Evolutionary conservation across 1,140 invertebrate species (phyloP).

Genomic region (Ptiloglossa arizonensis): DNA sequence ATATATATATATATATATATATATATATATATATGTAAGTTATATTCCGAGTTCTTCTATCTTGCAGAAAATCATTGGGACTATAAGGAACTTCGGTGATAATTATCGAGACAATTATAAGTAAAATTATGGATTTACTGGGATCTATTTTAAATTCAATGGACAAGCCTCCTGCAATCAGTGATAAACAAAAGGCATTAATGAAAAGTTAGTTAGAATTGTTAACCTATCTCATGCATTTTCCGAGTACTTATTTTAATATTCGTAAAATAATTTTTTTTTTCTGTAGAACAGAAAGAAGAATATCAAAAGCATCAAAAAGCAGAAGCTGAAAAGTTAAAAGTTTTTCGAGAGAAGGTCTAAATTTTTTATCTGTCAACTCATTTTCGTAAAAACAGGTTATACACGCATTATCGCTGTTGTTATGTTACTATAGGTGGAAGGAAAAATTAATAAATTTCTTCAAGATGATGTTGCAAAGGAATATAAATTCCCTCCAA

Average conservation of each 20-base stretch:
- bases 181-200: constrained; percentile 85
- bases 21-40: no score
- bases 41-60: no score
- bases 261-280: constrained; percentile 23
- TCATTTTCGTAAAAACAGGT: constrained; percentile 26
- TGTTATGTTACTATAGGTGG: constrained; percentile 78
- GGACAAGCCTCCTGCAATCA: constrained; percentile 88
- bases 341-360: constrained; percentile 83
- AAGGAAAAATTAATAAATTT: constrained; percentile 84
- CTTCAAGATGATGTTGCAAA: constrained; percentile 81
- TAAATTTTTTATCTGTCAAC: constrained; percentile 8
- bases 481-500: constrained; percentile 85
- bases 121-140: constrained; percentile 85
- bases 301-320: constrained; percentile 78
- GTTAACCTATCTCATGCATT: constrained; percentile 52
- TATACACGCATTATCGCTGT: neutral
- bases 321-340: constrained; percentile 80
- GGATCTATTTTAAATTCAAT: constrained; percentile 89
- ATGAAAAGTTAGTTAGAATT: constrained; percentile 84
- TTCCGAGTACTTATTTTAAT: neutral
- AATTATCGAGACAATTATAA: neutral
- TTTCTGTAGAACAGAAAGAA: constrained; percentile 83
- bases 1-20: no score
- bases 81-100: no score
- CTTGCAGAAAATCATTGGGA: neutral